A percentile compares a stretch with the other conserved stretches of the same genome.
Conservation (phyloP, 1,140 invertebrate species). For the Riptortus pedestris region DNA sequence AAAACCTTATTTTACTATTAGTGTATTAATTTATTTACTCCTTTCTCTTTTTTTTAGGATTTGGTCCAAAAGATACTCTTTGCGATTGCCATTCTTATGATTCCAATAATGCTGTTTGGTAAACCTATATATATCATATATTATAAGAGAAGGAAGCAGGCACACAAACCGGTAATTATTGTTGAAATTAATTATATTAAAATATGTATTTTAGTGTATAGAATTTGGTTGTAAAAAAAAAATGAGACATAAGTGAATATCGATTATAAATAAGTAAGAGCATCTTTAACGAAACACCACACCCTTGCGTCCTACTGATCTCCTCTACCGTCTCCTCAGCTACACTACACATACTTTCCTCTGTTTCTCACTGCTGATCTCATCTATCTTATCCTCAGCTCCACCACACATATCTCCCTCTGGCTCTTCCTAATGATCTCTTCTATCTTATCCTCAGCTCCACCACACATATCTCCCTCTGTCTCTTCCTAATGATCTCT, state of each 20-base stretch:
- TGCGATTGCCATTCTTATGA: conserved; percentile 62
- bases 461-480: too few species aligned
- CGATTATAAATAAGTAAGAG: not conserved
- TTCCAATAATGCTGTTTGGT: conserved; percentile 84
- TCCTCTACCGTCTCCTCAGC: not conserved
- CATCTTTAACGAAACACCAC: not conserved
- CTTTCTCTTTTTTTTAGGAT: conserved; percentile 33
- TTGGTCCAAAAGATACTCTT: conserved; percentile 44
- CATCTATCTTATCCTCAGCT: too few species aligned
- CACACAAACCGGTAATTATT: conserved; percentile 8
- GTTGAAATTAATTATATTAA: not conserved
- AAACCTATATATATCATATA: conserved; percentile 62
- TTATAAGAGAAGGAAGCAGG: conserved; percentile 25
- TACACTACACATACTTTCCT: too few species aligned
- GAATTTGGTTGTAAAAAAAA: not conserved
- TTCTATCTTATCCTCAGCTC: too few species aligned
- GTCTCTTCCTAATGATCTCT: too few species aligned
- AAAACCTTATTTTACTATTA: too few species aligned
- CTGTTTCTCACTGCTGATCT: too few species aligned
- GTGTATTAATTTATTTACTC: too few species aligned
- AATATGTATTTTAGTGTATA: not conserved
- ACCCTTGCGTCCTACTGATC: not conserved
- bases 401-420: too few species aligned
- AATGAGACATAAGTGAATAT: not conserved
- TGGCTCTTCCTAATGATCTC: too few species aligned